Evolutionary conservation across 2,888 invertebrate genomes (phyloP).

Genomic region (Hirtodrosophila duncani): DNA sequence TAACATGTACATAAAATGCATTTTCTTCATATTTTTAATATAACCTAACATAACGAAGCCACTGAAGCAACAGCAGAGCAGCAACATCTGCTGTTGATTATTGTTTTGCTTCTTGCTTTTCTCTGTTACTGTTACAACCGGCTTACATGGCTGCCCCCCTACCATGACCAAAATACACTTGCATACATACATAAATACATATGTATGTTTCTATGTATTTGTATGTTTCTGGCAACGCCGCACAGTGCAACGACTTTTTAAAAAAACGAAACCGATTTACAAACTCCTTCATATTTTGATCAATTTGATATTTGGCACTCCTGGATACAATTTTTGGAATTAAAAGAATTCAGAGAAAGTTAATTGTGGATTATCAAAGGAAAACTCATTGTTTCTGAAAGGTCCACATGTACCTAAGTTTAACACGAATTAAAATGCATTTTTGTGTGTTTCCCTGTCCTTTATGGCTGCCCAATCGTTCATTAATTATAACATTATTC

Average conservation of each 20-base stretch:
- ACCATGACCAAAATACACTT: no score
- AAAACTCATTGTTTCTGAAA: no score
- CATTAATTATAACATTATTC: no score
- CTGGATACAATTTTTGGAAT: neutral
- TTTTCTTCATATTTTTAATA: conserved; percentile 6
- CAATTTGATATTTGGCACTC: no score
- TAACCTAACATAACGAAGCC: neutral
- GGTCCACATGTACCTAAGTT: no score
- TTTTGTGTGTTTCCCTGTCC: no score
- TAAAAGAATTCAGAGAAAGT: no score
- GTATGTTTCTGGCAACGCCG: conserved; percentile 45
- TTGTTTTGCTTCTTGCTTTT: neutral
- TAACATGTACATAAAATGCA: conserved; percentile 12
- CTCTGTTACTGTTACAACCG: conserved; percentile 19
- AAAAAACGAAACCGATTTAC: no score
- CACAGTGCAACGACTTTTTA: no score
- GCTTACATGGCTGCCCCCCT: conserved; percentile 11
- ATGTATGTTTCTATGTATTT: conserved; percentile 7
- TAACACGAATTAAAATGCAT: no score
- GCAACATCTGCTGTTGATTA: neutral
- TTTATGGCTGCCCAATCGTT: no score
- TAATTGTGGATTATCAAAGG: no score
- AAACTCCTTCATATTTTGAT: conserved; percentile 17
- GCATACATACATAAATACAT: neutral
- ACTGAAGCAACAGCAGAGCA: conserved; percentile 4